Percentiles rank a stretch among this genome's conserved stretches.
Conservation (phyloP, 2,888 invertebrate species). For the Aphidoletes aphidimyza region DNA sequence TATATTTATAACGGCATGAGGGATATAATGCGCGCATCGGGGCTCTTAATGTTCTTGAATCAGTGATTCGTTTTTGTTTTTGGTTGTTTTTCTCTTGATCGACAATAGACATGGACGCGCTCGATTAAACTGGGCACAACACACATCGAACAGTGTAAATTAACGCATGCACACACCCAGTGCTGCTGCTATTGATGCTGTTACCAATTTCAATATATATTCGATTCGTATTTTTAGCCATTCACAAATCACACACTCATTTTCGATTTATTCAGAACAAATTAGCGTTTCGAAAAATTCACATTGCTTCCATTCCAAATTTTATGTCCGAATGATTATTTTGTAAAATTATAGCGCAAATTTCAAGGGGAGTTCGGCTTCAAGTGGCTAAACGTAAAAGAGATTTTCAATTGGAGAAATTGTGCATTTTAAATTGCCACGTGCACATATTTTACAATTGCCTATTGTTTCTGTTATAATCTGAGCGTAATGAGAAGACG, state of each 20-base stretch:
- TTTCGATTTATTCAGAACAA: not conserved
- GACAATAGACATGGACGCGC: conserved; percentile 36
- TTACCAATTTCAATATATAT: not conserved
- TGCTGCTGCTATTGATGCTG: not conserved
- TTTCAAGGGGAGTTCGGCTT: too few relatives aligned
- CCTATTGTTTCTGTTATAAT: too few relatives aligned
- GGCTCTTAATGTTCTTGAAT: not conserved
- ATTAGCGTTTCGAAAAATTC: not conserved
- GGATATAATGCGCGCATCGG: not conserved
- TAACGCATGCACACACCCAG: conserved; percentile 14
- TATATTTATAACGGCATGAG: not conserved
- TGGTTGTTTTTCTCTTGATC: not conserved
- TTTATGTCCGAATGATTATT: not conserved
- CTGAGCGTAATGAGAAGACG: not conserved
- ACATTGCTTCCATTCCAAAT: not conserved
- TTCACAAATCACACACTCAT: conserved; percentile 34
- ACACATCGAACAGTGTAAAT: not conserved
- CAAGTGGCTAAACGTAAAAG: too few relatives aligned
- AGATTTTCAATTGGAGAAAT: too few relatives aligned
- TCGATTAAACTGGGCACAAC: conserved; percentile 1
- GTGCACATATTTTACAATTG: too few relatives aligned
- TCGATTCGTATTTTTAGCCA: not conserved
- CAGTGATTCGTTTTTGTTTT: not conserved
- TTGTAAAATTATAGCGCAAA: not conserved
- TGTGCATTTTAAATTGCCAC: too few relatives aligned